Conservation (phyloP, 1,140 invertebrate genomes). For the Thalassaphorura encarpata region DNA sequence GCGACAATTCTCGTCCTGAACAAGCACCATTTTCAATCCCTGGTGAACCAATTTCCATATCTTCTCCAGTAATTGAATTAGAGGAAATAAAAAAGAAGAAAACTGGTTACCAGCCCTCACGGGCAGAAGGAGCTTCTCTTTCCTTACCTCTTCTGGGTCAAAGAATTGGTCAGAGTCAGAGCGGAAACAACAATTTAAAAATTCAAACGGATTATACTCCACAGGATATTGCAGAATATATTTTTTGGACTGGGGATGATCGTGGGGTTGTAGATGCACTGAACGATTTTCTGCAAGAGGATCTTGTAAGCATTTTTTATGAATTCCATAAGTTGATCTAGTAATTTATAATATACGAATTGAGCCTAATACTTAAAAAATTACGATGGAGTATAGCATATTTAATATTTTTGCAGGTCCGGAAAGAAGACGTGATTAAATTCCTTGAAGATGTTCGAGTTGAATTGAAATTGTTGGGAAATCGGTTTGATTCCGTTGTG, state of each 20-base stretch:
- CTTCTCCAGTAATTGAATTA: background rate
- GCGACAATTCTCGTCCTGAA: conserved; percentile 22
- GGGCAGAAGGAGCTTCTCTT: too few species aligned
- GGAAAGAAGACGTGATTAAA: too few species aligned
- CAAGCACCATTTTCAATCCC: too few species aligned
- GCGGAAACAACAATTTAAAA: too few species aligned
- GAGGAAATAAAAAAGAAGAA: background rate
- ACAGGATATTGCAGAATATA: conserved; percentile 50
- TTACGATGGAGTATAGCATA: too few species aligned
- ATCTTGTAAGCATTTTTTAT: conserved; percentile 52
- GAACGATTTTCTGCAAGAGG: conserved; percentile 59
- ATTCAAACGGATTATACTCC: conserved; percentile 23
- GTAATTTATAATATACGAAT: too few species aligned
- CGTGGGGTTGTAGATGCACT: conserved; percentile 58
- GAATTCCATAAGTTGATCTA: too few species aligned
- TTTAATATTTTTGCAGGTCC: too few species aligned
- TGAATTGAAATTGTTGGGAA: too few species aligned
- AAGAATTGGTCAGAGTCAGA: background rate
- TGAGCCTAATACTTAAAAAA: too few species aligned
- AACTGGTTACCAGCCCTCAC: background rate
- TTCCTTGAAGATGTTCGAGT: too few species aligned
- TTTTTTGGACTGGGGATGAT: conserved; percentile 67
- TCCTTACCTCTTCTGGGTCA: background rate
- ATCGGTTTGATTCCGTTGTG: too few species aligned
- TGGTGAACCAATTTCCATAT: background rate